Evolutionary conservation across 2,113 vertebrate genomes (phyloP), one percentile per base, ranked within the genome.

Genomic region (Thalassarche chlororhynchos): DNA sequence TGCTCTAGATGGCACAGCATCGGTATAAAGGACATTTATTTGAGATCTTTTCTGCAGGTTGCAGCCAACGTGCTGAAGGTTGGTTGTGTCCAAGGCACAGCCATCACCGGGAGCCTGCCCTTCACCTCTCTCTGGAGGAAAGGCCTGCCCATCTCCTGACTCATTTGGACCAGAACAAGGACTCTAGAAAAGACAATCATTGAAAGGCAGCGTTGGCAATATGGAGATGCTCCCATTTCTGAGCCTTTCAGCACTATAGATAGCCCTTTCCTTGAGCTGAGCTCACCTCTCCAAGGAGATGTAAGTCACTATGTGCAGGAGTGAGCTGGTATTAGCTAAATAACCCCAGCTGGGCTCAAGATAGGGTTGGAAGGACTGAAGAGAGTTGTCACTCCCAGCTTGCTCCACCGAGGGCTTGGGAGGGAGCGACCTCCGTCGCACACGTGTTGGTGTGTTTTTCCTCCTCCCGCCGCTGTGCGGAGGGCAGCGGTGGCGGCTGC

Each of bases 391-490:
- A 29, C 28, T 28, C 24, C 14, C 42, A 62, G 25, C 2, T 64
- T 83, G 26, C n/a, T 42, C 25, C 36, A 38, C 10, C 8, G 1
- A 72, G 26, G 44, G 25, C 18, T 57, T 62, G 47, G 24, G 36
- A 70, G 5, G 4, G 17, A 58, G 25, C 1, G 5, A 34, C 0
- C 9, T 46, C 16, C 25, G 3, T 13, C 13, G 4, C 24, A 11
- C 21, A 26, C 0, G 0, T 4, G 20, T 29, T 31, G 57, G 24
- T 36, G 51, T 24, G 46, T 0, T 61, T 72, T 65, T 61, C 46
- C 54, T 66, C 26, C n/a, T 87, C 60, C 31, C 0, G 2, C 6
- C 0, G 0, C 31, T 3, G 12, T 17, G 19, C 0, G 2, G 29
- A 81, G 44, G 19, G 36, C 42, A 65, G 42, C 0, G 4, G 38